Evolutionary conservation across 92 coral and sea anemone species (phyloP), one percentile per base, ranked within the genome.

Genomic region (Hydrozoanthus gracilis): DNA sequence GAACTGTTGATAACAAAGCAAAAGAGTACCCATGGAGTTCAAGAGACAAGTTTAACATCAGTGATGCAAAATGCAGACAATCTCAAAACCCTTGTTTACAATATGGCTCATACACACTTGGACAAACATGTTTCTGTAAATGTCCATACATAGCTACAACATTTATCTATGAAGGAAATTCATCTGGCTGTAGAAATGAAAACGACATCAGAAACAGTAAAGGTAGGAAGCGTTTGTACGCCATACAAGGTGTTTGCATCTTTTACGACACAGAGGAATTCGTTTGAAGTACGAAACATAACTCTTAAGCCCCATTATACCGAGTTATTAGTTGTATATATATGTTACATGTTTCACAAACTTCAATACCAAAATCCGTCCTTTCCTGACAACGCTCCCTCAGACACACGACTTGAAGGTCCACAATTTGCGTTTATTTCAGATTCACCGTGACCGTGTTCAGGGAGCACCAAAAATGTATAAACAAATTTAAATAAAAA

Each of bases 1-100:
- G 85, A 80, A 66, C 73, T 80, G 85, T 80, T 2, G 73, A 80
- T 8, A 49, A 61, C 4, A 20, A 10, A 0, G n/a, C 62, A 14
- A 60, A 17, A 1, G 85, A 80, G 50, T 65, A 65, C 12, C 74
- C 85, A 47, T 80, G 85, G 85, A 80, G 74, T n/a, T 64, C 62
- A 48, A 65, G 74, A 13, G 85, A 80, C 74, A 80, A 65, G 39
- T 80, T 80, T 45, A 50, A 80, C 46, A 62, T 65, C 16, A 49
- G 54, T 6, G 74, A 8, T 16, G 44, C 62, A 17, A 65, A 44
- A 2, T 80, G 85, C 14, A 47, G 61, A 44, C 47, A 80, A 17
- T 52, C 82, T 51, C 39, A 18, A 10, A 27, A 66, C 66, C 72
- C 72, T 50, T 80, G 85, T 65, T 20, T 65, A 17, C 46, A 64